Evolutionary conservation across 2,113 vertebrate genomes (phyloP).

Genomic region (Phyllostomus discolor): DNA sequence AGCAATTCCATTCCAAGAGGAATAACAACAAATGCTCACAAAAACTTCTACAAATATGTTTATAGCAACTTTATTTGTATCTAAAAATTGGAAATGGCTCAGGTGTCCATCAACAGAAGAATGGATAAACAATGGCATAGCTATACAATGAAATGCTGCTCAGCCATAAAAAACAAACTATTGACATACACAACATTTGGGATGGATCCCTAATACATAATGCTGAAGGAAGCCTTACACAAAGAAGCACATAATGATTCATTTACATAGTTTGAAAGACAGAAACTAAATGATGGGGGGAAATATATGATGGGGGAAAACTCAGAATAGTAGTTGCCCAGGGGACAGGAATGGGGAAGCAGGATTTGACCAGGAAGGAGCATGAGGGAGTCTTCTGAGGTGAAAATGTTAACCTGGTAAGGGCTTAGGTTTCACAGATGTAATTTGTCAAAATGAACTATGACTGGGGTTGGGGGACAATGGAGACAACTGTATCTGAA

Average conservation of each 20-base stretch:
- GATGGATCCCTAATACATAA: not conserved
- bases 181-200: not conserved
- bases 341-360: not conserved
- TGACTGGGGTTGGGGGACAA: no score
- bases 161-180: conserved; percentile 4
- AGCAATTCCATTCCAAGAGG: conserved; percentile 12
- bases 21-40: conserved; percentile 6
- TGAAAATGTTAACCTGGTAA: not conserved
- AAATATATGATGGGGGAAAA: not conserved
- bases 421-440: not conserved
- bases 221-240: not conserved
- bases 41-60: not conserved
- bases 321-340: not conserved
- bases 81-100: not conserved
- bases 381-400: not conserved
- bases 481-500: no score
- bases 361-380: not conserved
- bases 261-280: not conserved
- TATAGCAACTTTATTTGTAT: not conserved
- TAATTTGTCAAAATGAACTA: not conserved
- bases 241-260: not conserved
- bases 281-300: not conserved
- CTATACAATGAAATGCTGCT: not conserved
- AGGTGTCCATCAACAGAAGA: not conserved
- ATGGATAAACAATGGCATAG: not conserved